Conservation (phyloP, 2,113 vertebrate genomes). For the Chionis minor region DNA sequence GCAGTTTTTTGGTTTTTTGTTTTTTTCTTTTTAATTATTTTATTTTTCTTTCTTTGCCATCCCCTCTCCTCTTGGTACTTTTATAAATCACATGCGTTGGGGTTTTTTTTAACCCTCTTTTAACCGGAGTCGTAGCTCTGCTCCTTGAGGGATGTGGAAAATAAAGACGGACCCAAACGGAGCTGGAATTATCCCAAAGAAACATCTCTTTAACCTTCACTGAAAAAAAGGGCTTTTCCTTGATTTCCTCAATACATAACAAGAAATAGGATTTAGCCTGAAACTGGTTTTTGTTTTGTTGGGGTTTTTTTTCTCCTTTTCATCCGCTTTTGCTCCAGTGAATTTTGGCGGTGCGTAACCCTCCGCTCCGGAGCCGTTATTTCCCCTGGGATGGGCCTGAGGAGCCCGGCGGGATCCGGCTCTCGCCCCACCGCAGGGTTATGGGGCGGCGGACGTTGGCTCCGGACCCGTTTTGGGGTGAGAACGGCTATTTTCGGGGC, state of each 20-base stretch:
- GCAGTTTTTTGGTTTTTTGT: not conserved
- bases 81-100: not conserved
- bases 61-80: not conserved
- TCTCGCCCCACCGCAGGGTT: too few relatives aligned
- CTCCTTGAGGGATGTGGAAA: fast-evolving
- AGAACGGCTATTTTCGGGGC: not conserved
- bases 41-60: too few relatives aligned
- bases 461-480: not conserved
- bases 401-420: too few relatives aligned
- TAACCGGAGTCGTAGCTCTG: fast-evolving
- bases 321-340: not conserved
- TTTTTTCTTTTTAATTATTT: too few relatives aligned
- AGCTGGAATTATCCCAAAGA: not conserved
- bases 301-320: not conserved
- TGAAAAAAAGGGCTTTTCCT: not conserved
- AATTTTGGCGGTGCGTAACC: not conserved
- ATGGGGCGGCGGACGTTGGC: too few relatives aligned
- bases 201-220: too few relatives aligned
- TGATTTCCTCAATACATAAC: fast-evolving
- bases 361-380: fast-evolving
- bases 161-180: fast-evolving
- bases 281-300: not conserved
- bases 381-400: fast-evolving
- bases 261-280: not conserved
- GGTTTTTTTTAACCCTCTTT: too few relatives aligned